Evolutionary conservation across 1,140 invertebrate genomes (phyloP), one percentile per base, ranked within the genome.

Genomic region (Linepithema humile): DNA sequence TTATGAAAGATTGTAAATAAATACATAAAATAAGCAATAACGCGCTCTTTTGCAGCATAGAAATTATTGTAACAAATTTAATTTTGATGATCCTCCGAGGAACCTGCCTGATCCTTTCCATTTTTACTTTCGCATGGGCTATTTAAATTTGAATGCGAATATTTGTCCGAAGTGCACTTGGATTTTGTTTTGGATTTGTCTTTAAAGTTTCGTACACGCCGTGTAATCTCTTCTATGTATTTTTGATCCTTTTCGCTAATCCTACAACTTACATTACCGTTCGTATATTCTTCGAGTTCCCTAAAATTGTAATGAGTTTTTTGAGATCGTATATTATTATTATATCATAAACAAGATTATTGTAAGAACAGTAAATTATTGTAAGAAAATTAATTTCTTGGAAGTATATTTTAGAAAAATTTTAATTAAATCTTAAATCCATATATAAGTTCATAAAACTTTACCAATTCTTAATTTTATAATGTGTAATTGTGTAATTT

Each of bases 171-270:
- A 6, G 50, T 53, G 17, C 48, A 72, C 7, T 64, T 86, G 15
- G 72, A 40, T 48, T 89, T 89, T 0, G 10, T 40, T 20, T 86
- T 89, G 32, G 74, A 77, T 26, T 89, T 88, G 2, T n/a, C 15
- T 15, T 88, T 89, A 3, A 32, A 40, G 4, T 7, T 86, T 1
- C 23, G 59, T 38, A 50, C n/a, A 17, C 85, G 75, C 23, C 40
- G 74, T 12, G 53, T 20, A 35, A 64, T 60, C 0, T 89, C 82
- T 10, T 89, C 87, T 23, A 89, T 85, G 43, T 15, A 72, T n/a
- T 17, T 82, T 45, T 86, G 62, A 60, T 89, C 88, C n/a, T 62
- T 89, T 7, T 89, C 85, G 12, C 62, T 89, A 26, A 89, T 77
- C 4, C 55, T 50, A 3, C n/a, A 32, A 4, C n/a, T 2, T 32